Conservation (phyloP, 2,113 vertebrate species). For the Vidua macroura region DNA sequence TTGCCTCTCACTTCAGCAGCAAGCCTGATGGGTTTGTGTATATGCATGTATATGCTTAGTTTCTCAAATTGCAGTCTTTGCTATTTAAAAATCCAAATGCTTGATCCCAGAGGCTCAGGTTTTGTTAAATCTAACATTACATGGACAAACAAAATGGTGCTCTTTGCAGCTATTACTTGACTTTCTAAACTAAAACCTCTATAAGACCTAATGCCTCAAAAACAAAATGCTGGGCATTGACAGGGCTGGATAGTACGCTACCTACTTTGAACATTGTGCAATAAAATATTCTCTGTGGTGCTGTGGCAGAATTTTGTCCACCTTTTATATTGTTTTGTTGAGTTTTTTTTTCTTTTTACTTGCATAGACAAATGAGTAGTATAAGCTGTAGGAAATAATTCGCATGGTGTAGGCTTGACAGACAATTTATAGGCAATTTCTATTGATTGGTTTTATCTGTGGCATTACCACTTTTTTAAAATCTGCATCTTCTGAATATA, state of each 20-base stretch:
- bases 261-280: neutral
- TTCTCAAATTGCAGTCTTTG: neutral
- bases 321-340: neutral
- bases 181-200: neutral
- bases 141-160: neutral
- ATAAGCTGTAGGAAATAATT: neutral
- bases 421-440: neutral
- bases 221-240: neutral
- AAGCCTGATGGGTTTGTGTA: neutral
- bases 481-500: neutral
- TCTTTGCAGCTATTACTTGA: neutral
- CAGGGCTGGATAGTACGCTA: neutral
- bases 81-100: neutral
- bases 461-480: neutral
- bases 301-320: constrained; percentile 36
- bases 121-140: neutral
- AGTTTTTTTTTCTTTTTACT: neutral
- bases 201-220: neutral
- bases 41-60: neutral
- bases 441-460: neutral
- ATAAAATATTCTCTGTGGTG: constrained; percentile 15
- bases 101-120: neutral
- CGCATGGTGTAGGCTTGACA: neutral
- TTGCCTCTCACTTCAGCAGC: neutral
- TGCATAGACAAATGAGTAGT: neutral